Base-by-base conservation (phyloP, 2,888 invertebrate genomes). In the Unio pictorum region DNA sequence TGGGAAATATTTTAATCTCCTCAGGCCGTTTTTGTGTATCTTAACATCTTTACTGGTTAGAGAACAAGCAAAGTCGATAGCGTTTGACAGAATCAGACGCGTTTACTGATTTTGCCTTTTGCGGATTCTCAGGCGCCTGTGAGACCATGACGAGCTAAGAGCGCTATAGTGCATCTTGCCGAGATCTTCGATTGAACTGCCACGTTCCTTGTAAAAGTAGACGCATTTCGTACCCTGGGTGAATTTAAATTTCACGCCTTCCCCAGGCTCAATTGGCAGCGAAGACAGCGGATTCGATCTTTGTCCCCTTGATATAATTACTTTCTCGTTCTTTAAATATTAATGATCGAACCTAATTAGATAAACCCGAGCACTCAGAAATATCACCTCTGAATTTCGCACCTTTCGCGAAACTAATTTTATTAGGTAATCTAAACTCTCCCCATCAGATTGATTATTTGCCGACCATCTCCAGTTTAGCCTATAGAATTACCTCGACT, bases 241-340 rank as follows among this genome's bases (percentile, higher is more conserved):
- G 83, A 82, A 82, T 83, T 83, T 82, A 75, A 77, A 78, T 72
- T 78, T 82, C 76, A 74, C 82, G 79, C 83, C 79, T 82, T 72
- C 67, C 64, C 68, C 72, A 61, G 63, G 66, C 70, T 68, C 73
- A 72, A 77, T 77, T 74, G 74, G 69, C 67, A 70, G 67, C 68
- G 70, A 78, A 77, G 77, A 75, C 75, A 74, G 79, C 72, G 78
- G 81, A 80, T 80, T 83, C 78, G 76, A 80, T 80, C 77, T 68
- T 65, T 58, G 70, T 66, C 69, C 73, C 67, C 72, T 72, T 81
- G 75, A 81, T 81, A 74, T 77, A 81, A 83, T 83, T 83, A 81
- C 70, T 68, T 73, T 73, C 77, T 78, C 79, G 72, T 73, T 72
- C 73, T 71, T 83, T 80, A 80, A 81, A 81, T 81, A 83, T 83